Base-by-base conservation (phyloP, 2,797 vertebrate species). In the Chanos chanos region DNA sequence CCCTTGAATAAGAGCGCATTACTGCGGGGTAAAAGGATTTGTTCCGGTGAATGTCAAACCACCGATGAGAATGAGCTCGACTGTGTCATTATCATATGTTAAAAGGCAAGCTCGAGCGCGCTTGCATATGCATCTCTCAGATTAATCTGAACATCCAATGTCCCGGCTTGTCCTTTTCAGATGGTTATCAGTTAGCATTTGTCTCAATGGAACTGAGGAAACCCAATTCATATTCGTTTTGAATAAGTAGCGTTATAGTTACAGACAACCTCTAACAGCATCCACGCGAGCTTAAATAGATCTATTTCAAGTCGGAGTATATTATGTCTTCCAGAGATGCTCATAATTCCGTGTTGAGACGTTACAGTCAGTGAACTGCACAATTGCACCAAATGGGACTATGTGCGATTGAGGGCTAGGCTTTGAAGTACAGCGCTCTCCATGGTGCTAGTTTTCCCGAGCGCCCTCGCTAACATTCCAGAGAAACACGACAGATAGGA, bases 21-120 rank as follows among this genome's bases (percentile, higher is more conserved):
- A 84, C 81, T 77, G 74, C 81, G 79, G 85, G 86, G 86, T 5
- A 86, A 85, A 86, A 80, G 80, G 58, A 85, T 88, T 89, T 88
- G 81, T 85, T 81, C 80, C 52, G 68, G 82, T 87, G 87, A 88
- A 90, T 89, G 88, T 90, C 88, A 90, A 74, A 44, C 68, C 77
- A n/a, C n/a, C n/a, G n/a, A n/a, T 75, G 64, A 72, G 75, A 73
- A 87, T 84, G 83, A 81, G 83, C 78, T 83, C 75, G 80, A 83
- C 82, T 73, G 79, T 31, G 83, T 83, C 85, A 84, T 87, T 89
- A 85, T 87, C 84, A 85, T 83, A 73, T 79, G 81, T 87, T 85
- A 74, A 82, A 81, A 85, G 83, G 81, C 83, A 84, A 83, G 86
- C 65, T 61, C 51, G 36, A 3, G 31, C 66, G 43, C 67, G 41